These are phyloP conservation scores for Scrobipalpa costella DNA, from an alignment of 2,888 invertebrate species.

Conservation along the genomic window DNA sequence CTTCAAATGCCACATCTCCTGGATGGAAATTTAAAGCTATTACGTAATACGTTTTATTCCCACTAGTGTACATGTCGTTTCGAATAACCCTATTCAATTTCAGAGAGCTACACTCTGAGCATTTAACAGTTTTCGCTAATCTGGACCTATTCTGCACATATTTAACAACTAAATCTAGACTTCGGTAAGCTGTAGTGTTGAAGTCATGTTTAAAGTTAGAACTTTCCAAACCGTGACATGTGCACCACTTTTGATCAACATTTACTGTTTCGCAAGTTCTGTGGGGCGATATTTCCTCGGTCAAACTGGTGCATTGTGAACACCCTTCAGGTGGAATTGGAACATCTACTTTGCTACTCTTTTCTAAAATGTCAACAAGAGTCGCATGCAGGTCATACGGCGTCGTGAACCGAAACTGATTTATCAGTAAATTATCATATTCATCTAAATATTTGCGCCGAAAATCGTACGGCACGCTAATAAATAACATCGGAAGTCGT, in stretches of 20 bases:
- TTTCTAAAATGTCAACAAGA: conserved; percentile 7
- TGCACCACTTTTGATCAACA: conserved; percentile 87
- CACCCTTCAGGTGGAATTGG: conserved; percentile 11
- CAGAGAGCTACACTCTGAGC: conserved; percentile 74
- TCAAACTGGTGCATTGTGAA: conserved; percentile 16
- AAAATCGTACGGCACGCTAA: conserved; percentile 84
- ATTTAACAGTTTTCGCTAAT: conserved; percentile 47
- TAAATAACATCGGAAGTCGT: conserved; percentile 86
- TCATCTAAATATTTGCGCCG: conserved; percentile 76
- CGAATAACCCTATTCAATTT: conserved; percentile 71
- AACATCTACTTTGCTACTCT: not conserved
- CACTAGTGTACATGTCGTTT: conserved; percentile 61
- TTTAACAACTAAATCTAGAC: conserved; percentile 49
- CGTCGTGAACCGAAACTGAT: conserved; percentile 85
- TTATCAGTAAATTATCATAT: conserved; percentile 80
- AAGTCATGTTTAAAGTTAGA: not conserved
- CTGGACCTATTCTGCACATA: conserved; percentile 45
- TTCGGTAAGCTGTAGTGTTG: not conserved
- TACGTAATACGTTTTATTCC: conserved; percentile 73
- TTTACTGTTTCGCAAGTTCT: conserved; percentile 73
- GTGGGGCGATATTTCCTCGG: not conserved
- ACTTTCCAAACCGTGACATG: conserved; percentile 72
- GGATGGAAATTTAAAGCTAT: conserved; percentile 83
- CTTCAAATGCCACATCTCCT: conserved; percentile 84
- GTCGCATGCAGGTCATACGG: conserved; percentile 89